A percentile compares a stretch with the other conserved stretches of the same genome.
Evolutionary conservation across 64 coral and sea anemone species (phyloP).

Genomic region (Pocillopora damicornis): DNA sequence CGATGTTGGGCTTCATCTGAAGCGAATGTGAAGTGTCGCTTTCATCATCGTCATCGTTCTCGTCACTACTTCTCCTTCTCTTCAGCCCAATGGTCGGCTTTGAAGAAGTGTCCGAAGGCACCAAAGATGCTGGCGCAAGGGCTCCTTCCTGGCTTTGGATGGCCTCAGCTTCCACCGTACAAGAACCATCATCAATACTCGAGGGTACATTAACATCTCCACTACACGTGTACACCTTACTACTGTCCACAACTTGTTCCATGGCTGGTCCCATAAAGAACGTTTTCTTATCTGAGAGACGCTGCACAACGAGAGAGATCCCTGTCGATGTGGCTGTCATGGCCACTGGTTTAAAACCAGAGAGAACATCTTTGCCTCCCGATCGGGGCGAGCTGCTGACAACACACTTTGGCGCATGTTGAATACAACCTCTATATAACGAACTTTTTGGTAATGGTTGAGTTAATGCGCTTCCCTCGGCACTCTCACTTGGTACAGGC

Average conservation of each 20-base stretch:
- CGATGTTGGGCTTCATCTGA: background rate
- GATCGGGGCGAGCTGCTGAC: background rate
- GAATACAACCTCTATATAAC: conserved; percentile 80
- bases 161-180: conserved; percentile 75
- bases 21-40: background rate
- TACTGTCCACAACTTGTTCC: conserved; percentile 53
- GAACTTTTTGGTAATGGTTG: conserved; percentile 39
- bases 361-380: conserved; percentile 47
- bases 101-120: background rate
- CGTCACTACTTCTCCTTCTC: conserved; percentile 38
- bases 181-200: conserved; percentile 48
- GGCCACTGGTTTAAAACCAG: conserved; percentile 69
- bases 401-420: conserved; percentile 69
- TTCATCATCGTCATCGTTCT: conserved; percentile 10
- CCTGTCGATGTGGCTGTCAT: conserved; percentile 74
- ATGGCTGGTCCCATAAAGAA: conserved; percentile 72
- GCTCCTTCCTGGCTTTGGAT: conserved; percentile 47
- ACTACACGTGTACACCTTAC: conserved; percentile 71
- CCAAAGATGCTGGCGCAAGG: conserved; percentile 10
- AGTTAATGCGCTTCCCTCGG: conserved; percentile 23
- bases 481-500: conserved; percentile 50
- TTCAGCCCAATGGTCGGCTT: conserved; percentile 43
- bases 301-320: conserved; percentile 59
- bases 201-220: conserved; percentile 9
- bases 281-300: conserved; percentile 31